Base-by-base conservation (phyloP, 2,888 invertebrate species). In the Ophion ellenae region DNA sequence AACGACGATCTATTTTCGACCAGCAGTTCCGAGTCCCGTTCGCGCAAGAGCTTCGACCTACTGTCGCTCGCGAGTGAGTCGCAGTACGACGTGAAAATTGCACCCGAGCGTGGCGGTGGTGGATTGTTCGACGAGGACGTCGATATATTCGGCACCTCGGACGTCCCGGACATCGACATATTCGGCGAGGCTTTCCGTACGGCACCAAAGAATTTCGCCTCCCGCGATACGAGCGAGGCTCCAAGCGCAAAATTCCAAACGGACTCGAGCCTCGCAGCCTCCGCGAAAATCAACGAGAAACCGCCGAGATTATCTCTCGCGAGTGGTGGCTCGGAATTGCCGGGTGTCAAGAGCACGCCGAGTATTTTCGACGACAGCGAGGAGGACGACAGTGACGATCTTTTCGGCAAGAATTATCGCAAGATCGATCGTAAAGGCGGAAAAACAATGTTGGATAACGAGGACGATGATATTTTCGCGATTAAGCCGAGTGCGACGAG, bases 1-100 rank as follows among this genome's bases (percentile, higher is more conserved):
- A 93, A 91, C 17, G 92, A 93, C 84, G 93, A 94, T 69, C 88
- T 94, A 53, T 94, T 94, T 86, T 91, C 91, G 20, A 88, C 90
- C 81, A 89, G 91, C n/a, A 92, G 91, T 69, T 92, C 92, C 5
- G 91, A 90, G 69, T 90, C 92, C 9, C 89, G 90, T 47, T 91
- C 93, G 2, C 90, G 91, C 61, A 92, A 90, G 86, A 92, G 92
- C 71, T 89, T 90, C 32, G 92, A 92, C 83, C 87, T 90, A 69
- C 86, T 90, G 24, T 79, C 87, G 53, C 14, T 53, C 32, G 67
- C 86, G 5, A 73, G 77, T 2, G 83, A 74, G 69, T 75, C 91
- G 24, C 91, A 89, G 66, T 86, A 84, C 59, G 78, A 82, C 40
- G 87, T 85, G 10, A 90, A 90, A 40, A 79, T 84, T 17, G 90